phyloP scores from a whole-genome alignment of 2,797 vertebrate genomes.

The Cossypha polioptera region DNA sequence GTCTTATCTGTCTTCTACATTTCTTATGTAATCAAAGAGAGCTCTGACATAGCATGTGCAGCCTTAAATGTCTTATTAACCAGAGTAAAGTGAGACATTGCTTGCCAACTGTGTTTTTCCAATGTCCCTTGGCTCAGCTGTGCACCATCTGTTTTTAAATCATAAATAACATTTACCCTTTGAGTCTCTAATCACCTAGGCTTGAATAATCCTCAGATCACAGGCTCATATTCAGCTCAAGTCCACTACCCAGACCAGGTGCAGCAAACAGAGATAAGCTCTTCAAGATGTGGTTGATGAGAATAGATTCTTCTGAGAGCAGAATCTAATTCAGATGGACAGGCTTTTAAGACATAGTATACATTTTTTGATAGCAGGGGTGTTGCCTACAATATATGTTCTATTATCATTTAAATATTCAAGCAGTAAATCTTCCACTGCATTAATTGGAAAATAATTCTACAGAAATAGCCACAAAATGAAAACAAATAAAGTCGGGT shows the following conservation, averaged over 20 bases:
- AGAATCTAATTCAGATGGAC: background rate
- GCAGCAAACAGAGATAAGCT: background rate
- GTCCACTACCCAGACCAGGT: background rate
- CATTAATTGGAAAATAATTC: background rate
- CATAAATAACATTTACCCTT: conserved; percentile 8
- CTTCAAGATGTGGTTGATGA: background rate
- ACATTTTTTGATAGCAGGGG: background rate
- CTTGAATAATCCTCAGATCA: background rate
- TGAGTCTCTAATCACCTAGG: background rate
- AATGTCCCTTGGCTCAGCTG: background rate
- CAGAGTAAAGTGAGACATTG: background rate
- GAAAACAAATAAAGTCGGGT: background rate
- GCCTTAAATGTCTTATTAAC: background rate
- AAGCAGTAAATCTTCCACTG: background rate
- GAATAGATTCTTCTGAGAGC: background rate
- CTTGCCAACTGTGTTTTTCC: background rate
- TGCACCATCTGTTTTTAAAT: conserved; percentile 14
- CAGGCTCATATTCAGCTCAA: background rate
- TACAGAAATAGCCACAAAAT: background rate
- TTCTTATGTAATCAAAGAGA: background rate
- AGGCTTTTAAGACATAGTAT: background rate
- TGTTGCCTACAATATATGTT: background rate
- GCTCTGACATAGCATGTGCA: background rate
- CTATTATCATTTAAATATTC: background rate
- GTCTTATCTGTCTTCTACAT: background rate